Conservation (phyloP, 2,113 vertebrate genomes). For the Triplophysa tibetana region DNA sequence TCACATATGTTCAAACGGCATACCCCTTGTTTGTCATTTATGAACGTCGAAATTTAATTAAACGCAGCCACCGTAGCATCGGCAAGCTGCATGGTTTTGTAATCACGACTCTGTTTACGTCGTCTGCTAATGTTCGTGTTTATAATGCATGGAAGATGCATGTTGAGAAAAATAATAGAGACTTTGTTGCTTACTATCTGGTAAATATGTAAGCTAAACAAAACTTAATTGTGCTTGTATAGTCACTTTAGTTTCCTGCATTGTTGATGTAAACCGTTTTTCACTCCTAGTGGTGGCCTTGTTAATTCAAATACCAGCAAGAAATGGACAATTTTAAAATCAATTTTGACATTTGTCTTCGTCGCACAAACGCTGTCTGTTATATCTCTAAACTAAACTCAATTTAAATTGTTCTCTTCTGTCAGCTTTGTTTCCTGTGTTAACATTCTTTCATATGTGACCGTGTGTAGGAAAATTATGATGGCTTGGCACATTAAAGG, state of each 20-base stretch:
- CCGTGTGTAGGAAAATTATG: too few relatives aligned
- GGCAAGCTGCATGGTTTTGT: constrained; percentile 28
- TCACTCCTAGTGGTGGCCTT: too few relatives aligned
- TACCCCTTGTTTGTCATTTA: background rate
- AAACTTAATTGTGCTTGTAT: background rate
- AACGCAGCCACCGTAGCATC: background rate
- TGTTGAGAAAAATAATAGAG: constrained; percentile 11
- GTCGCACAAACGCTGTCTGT: background rate
- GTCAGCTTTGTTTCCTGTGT: background rate
- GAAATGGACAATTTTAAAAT: too few relatives aligned
- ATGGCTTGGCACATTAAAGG: too few relatives aligned
- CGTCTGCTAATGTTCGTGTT: constrained; percentile 6
- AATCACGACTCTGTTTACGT: constrained; percentile 22
- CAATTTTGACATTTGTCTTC: too few relatives aligned
- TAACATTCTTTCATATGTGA: background rate
- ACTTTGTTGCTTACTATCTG: background rate
- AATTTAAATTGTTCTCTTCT: background rate
- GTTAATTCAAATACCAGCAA: too few relatives aligned
- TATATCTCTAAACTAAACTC: constrained; percentile 7
- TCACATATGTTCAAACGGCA: constrained; percentile 5
- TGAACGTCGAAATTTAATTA: constrained; percentile 1
- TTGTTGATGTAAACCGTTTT: too few relatives aligned
- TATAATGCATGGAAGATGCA: constrained; percentile 13
- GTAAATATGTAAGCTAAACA: background rate
- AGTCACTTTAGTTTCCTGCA: too few relatives aligned